Percentiles rank a stretch among this genome's conserved stretches.
phyloP scores from a whole-genome alignment of 2,113 vertebrate genomes.

The Dermatemys mawii region DNA sequence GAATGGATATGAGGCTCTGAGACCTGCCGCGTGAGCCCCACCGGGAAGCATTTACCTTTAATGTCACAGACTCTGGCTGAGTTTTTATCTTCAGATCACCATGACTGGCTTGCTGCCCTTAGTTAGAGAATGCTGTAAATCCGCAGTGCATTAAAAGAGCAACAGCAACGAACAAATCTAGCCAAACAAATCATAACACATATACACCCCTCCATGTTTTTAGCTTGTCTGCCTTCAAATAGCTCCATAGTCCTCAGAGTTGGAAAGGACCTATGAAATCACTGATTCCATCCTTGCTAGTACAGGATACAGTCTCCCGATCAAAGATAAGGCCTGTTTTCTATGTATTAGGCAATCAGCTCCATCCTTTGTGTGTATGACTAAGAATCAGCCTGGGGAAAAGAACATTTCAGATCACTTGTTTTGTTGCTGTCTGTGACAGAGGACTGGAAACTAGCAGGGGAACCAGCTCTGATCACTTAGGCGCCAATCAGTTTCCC shows the following conservation, averaged over 20 bases:
- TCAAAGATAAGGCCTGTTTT: background rate
- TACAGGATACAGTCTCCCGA: background rate
- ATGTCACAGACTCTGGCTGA: background rate
- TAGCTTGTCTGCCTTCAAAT: background rate
- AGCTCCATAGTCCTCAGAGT: background rate
- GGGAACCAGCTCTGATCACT: background rate
- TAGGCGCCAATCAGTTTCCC: background rate
- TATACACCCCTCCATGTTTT: background rate
- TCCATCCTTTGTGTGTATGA: background rate
- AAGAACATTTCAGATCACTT: background rate
- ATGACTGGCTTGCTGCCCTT: background rate
- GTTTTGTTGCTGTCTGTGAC: background rate
- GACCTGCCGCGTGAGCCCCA: background rate
- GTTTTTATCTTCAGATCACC: background rate
- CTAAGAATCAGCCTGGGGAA: background rate
- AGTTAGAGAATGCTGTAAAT: background rate
- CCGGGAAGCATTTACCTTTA: background rate
- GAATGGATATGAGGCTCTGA: background rate
- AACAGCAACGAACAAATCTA: background rate
- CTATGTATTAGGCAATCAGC: background rate
- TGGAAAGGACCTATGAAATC: background rate
- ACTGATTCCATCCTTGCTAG: background rate
- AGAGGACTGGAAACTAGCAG: background rate
- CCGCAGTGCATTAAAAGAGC: background rate
- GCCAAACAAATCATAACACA: background rate